Evolutionary conservation across 2,797 vertebrate genomes (phyloP).

Genomic region (Podarcis lilfordi): DNA sequence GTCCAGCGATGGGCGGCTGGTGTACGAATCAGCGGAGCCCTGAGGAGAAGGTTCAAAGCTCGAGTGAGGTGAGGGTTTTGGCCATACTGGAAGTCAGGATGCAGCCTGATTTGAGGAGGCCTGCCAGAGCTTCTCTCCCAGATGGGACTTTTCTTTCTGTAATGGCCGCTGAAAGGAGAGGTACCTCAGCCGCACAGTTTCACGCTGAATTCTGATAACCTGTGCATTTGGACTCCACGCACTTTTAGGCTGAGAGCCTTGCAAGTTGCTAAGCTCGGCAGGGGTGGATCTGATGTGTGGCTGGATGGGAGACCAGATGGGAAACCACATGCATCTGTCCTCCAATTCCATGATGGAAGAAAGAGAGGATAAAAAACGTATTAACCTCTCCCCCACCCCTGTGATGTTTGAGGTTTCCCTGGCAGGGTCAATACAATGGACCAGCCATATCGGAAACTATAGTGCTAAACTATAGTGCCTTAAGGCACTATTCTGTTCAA

Average conservation of each 20-base stretch:
- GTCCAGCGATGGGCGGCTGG: conserved; percentile 95
- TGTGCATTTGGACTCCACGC: not conserved
- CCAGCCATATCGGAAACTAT: not conserved
- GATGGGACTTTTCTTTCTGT: not conserved
- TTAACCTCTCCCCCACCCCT: too few species aligned
- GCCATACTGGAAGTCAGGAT: not conserved
- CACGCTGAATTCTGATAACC: not conserved
- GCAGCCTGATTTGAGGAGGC: not conserved
- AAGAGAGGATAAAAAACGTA: not conserved
- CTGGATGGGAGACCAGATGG: not conserved
- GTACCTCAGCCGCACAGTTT: not conserved
- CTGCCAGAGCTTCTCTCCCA: not conserved
- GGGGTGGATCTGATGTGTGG: not conserved
- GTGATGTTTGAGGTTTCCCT: too few species aligned
- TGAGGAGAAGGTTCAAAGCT: conserved; percentile 55
- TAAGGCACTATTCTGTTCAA: not conserved
- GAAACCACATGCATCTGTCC: not conserved
- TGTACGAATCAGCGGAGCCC: conserved; percentile 97
- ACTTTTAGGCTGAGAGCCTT: not conserved
- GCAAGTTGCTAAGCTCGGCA: not conserved
- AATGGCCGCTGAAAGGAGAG: not conserved
- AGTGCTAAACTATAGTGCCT: not conserved
- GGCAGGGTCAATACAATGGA: not conserved
- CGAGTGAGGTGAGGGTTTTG: not conserved
- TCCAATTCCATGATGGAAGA: not conserved